Base-by-base conservation (phyloP, 1,140 invertebrate genomes). In the Trachymyrmex cornetzi region DNA sequence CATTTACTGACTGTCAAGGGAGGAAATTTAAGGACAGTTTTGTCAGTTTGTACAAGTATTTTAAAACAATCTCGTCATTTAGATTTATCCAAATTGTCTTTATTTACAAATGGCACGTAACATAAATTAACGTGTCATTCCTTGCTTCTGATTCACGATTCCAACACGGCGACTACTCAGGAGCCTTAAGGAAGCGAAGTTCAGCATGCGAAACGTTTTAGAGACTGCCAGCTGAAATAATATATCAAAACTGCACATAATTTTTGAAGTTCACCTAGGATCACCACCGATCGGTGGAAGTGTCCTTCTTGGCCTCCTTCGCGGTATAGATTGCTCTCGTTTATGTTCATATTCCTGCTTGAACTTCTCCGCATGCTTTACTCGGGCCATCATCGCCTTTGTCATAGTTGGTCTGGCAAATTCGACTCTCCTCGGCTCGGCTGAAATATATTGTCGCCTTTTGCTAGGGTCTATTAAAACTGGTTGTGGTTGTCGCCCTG, bases 371-470 rank as follows among this genome's bases (percentile, higher is more conserved):
- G 88, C 90, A 7, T 91, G 87, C 64, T 93, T 90, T 6, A 93
- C 2, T 22, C 92, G 90, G 16, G 90, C 89, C 16, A 90, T 3
- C 93, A 94, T 94, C 3, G 93, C 72, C 48, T 92, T 93, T 0
- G 93, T 94, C 88, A 92, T 55, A 0, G 44, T 30, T 0, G 93
- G 93, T n/a, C 72, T 91, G 3, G 34, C 71, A 27, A 93, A 93
- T 0, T 93, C 90, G 0, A 94, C 64, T 30, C 77, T 93, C 14
- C 88, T 92, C 4, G 93, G 92, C 3, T 88, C 80, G 3, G 74
- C n/a, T 2, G 89, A 67, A 1, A 14, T 0, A 50, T 48, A 44
- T 11, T 19, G 75, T 3, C 30, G 86, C 9, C 27, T 55, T 38
- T 24, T 66, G 1, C 48, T 30, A 19, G 80, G 6, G 2, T 75